Evolutionary conservation across 1,140 invertebrate species (phyloP), one percentile per base, ranked within the genome.

Genomic region (Trichoplusia ni): DNA sequence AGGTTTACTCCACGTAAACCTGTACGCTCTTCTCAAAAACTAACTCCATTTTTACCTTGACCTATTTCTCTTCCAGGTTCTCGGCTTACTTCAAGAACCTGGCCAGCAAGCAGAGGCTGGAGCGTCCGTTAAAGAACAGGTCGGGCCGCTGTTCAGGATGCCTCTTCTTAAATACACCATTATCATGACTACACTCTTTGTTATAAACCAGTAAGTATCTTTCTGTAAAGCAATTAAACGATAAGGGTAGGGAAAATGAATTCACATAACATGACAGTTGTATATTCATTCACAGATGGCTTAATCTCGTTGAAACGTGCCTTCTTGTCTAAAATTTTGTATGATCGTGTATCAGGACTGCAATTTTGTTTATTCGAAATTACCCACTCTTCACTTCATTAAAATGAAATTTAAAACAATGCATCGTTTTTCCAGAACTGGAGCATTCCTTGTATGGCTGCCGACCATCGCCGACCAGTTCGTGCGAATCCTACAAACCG

Each of bases 381-480:
- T n/a, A n/a, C n/a, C n/a, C n/a, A n/a, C n/a, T n/a, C n/a, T n/a
- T n/a, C n/a, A n/a, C n/a, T n/a, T n/a, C n/a, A n/a, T n/a, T n/a
- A n/a, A n/a, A n/a, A n/a, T n/a, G n/a, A n/a, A n/a, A n/a, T n/a
- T n/a, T n/a, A n/a, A n/a, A n/a, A n/a, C n/a, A n/a, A n/a, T n/a
- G n/a, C 11, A 27, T 21, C 14, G 8, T 38, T 9, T 9, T 67
- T 61, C n/a, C 67, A 89, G 84, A 67, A 25, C 82, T 0, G 69
- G 70, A 18, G 62, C 82, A 1, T 87, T 89, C 54, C 19, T 71
- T 11, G 69, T 87, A 0, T 89, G 86, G 84, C 51, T 87, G 7
- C 86, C 86, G 6, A 82, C 77, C 0, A 82, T 89, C 4, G 64
- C 79, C 0, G 77, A 86, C 31, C 75, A 84, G 42, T 81, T 85